Evolutionary conservation across 2,797 vertebrate species (phyloP).

Genomic region (Halcyon smyrnensis): DNA sequence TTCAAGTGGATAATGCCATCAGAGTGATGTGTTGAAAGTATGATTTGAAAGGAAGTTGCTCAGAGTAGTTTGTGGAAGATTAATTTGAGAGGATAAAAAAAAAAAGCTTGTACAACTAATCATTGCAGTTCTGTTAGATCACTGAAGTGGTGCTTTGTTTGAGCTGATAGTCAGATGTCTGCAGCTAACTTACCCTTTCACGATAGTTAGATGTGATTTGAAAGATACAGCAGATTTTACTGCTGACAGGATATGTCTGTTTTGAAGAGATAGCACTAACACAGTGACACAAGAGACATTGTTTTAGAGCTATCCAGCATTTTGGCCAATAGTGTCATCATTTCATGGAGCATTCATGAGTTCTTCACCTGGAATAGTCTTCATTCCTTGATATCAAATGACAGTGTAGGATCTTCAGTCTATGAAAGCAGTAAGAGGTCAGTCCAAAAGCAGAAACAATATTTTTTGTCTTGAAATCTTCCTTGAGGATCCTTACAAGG

Average conservation of each 20-base stretch:
- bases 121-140: conserved; percentile 50
- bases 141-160: conserved; percentile 62
- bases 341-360: not conserved
- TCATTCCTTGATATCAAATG: not conserved
- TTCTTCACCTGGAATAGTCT: not conserved
- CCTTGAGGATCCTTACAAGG: not conserved
- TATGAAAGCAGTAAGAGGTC: accelerated
- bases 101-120: conserved; percentile 41
- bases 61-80: not conserved
- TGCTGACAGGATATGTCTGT: not conserved
- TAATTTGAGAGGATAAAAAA: not conserved
- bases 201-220: not conserved
- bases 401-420: not conserved
- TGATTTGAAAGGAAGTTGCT: conserved; percentile 4
- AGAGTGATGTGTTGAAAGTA: conserved; percentile 45
- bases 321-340: not conserved
- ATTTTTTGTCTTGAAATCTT: not conserved
- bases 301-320: not conserved
- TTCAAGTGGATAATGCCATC: conserved; percentile 29
- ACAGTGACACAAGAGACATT: not conserved
- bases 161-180: conserved; percentile 66
- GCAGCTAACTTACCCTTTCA: not conserved
- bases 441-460: not conserved
- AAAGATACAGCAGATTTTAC: not conserved
- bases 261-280: not conserved